Percentiles rank a stretch among this genome's conserved stretches.
Conservation (phyloP, 2,113 vertebrate genomes). For the Lontra canadensis region DNA sequence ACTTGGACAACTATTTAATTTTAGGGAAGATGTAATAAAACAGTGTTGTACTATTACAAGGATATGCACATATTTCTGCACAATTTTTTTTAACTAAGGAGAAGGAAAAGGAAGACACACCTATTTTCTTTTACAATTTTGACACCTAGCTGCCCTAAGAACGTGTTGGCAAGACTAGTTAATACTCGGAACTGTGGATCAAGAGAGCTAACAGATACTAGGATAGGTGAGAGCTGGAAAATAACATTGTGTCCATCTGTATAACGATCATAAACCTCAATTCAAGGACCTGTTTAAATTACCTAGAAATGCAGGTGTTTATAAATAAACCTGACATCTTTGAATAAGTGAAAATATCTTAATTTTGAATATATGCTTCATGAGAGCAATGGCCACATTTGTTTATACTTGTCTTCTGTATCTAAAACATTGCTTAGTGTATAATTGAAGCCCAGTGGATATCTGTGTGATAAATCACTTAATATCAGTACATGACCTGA, state of each 20-base stretch:
- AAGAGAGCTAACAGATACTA: not conserved
- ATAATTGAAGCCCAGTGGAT: not conserved
- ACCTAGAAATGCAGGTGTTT: not conserved
- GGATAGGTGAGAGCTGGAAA: not conserved
- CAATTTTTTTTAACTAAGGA: not conserved
- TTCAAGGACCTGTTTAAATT: not conserved
- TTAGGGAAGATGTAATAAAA: not conserved
- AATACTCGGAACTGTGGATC: not conserved
- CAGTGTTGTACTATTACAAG: not conserved
- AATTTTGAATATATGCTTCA: not conserved
- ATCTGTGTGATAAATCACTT: not conserved
- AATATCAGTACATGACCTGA: not conserved
- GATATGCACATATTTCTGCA: not conserved
- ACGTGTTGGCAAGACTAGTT: not conserved
- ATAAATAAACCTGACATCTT: not conserved
- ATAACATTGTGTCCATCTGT: not conserved
- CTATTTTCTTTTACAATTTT: not conserved
- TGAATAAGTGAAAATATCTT: not conserved
- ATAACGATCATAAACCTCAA: not conserved
- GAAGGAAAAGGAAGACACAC: not conserved
- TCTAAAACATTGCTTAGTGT: not conserved
- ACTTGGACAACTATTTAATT: slow-evolving; percentile 22
- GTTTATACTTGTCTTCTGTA: not conserved
- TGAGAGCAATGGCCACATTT: not conserved
- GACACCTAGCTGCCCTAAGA: not conserved